phyloP scores from a whole-genome alignment of 2,797 vertebrate genomes.

The Urosaurus nigricauda region DNA sequence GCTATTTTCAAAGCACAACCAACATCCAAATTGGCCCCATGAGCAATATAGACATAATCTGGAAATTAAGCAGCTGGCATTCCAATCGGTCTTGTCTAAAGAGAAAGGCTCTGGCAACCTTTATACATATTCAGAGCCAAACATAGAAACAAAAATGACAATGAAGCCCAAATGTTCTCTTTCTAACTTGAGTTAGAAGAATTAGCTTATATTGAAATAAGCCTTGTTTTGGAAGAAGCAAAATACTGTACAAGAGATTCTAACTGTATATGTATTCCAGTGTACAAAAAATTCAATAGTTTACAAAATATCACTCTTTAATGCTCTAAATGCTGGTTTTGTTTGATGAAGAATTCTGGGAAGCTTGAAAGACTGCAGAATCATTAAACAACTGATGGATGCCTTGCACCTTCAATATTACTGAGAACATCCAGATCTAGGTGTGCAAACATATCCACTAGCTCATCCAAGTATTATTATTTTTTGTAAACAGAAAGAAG shows the following conservation, averaged over 20 bases:
- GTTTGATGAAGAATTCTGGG: not conserved
- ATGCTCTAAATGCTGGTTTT: not conserved
- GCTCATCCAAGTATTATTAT: too few relatives aligned
- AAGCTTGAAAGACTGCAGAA: not conserved
- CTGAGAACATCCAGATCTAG: too few relatives aligned
- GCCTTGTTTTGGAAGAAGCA: slow-evolving; percentile 32
- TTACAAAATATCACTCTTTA: not conserved
- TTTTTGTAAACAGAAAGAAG: too few relatives aligned
- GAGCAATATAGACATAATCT: slow-evolving; percentile 34
- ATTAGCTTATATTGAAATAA: slow-evolving; percentile 10
- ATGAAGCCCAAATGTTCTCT: slow-evolving; percentile 11
- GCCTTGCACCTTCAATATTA: too few relatives aligned
- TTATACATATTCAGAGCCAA: slow-evolving; percentile 29
- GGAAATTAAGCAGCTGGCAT: slow-evolving; percentile 47
- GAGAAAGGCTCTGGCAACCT: slow-evolving; percentile 35
- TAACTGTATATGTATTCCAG: not conserved
- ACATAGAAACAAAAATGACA: slow-evolving; percentile 30
- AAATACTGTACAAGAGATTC: not conserved
- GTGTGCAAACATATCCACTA: too few relatives aligned
- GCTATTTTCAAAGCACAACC: slow-evolving; percentile 31
- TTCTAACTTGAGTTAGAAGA: slow-evolving; percentile 20
- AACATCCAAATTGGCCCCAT: slow-evolving; percentile 26
- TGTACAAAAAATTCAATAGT: not conserved
- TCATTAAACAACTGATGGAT: not conserved
- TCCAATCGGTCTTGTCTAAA: slow-evolving; percentile 35